Evolutionary conservation across 2,797 vertebrate species (phyloP).

Genomic region (Macroramphosus scolopax): DNA sequence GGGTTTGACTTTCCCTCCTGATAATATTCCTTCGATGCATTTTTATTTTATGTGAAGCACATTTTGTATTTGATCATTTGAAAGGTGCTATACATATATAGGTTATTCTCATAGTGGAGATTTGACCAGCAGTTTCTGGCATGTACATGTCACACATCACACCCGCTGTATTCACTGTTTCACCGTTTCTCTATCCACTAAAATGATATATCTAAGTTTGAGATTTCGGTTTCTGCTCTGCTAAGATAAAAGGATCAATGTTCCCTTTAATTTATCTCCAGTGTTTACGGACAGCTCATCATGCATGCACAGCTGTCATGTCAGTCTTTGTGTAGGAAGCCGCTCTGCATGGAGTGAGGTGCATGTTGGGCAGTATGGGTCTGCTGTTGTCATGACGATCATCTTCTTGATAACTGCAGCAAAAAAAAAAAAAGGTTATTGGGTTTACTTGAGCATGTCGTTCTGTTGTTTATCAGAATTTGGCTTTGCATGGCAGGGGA

Average conservation of each 20-base stretch:
- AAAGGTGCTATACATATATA: neutral
- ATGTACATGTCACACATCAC: too few relatives aligned
- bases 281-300: conserved; percentile 46
- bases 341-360: conserved; percentile 71
- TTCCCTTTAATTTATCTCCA: too few relatives aligned
- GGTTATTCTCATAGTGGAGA: neutral
- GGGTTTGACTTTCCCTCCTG: too few relatives aligned
- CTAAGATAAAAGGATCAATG: too few relatives aligned
- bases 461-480: conserved; percentile 32
- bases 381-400: conserved; percentile 74
- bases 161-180: too few relatives aligned
- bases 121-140: neutral
- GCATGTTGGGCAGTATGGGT: conserved; percentile 69
- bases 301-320: conserved; percentile 72
- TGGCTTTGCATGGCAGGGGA: conserved; percentile 74
- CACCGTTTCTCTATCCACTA: too few relatives aligned
- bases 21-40: too few relatives aligned
- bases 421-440: conserved; percentile 37
- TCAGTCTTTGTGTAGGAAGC: conserved; percentile 71
- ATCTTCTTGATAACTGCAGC: conserved; percentile 46
- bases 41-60: neutral
- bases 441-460: conserved; percentile 33
- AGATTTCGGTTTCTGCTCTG: too few relatives aligned
- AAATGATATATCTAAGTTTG: too few relatives aligned
- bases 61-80: neutral